These are phyloP conservation scores for Drosophila truncata DNA, from an alignment of 1,140 invertebrate genomes.

Conservation along the genomic window DNA sequence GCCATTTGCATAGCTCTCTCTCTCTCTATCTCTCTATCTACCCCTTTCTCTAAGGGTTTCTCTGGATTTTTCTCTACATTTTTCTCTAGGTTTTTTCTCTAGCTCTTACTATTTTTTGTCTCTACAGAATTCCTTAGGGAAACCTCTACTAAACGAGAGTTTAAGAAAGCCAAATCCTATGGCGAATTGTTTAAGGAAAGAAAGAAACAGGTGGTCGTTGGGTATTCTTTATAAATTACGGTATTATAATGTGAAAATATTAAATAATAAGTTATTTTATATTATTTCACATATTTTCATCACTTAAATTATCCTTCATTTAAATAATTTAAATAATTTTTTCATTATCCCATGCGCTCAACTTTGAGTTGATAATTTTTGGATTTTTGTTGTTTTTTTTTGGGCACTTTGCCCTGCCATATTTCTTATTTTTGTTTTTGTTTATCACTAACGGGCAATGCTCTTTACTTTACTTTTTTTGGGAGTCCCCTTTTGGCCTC, in stretches of 20 bases:
- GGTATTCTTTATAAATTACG: neutral
- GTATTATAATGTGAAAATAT: neutral
- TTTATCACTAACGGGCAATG: conserved; percentile 28
- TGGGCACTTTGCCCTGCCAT: neutral
- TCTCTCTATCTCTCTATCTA: neutral
- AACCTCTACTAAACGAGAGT: neutral
- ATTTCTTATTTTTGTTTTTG: conserved; percentile 8
- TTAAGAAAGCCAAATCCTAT: conserved; percentile 3
- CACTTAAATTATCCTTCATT: neutral
- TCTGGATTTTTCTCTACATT: neutral
- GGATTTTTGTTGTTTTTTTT: neutral
- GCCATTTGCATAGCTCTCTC: conserved; percentile 28
- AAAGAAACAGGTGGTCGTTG: neutral
- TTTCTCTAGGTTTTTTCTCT: neutral
- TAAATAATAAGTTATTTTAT: neutral
- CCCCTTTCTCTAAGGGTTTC: neutral
- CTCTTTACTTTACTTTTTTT: conserved; percentile 5
- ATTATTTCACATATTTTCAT: neutral
- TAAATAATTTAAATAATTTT: neutral
- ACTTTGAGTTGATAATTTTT: neutral
- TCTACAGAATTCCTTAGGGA: neutral
- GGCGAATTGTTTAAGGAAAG: neutral
- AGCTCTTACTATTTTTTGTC: neutral
- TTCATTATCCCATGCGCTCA: neutral
- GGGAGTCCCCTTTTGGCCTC: conserved; percentile 3